Conservation (phyloP, 2,797 vertebrate species). For the Eulemur mongoz region DNA sequence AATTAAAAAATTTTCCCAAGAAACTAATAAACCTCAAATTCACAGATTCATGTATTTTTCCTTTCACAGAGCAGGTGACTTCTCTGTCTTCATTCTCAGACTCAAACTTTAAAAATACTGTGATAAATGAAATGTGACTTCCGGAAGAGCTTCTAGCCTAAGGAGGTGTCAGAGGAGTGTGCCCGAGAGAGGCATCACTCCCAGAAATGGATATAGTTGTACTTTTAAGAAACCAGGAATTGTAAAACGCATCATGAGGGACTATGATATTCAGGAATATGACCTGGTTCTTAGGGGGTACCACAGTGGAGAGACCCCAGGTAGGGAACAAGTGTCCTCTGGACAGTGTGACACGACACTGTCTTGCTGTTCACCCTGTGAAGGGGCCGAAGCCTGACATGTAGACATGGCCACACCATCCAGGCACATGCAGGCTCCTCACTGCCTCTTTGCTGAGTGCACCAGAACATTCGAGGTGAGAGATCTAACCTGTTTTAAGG, state of each 20-base stretch:
- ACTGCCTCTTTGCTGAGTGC: not conserved
- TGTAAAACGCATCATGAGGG: not conserved
- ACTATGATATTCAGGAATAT: not conserved
- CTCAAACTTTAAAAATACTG: not conserved
- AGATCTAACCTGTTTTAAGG: not conserved
- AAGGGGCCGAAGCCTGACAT: not conserved
- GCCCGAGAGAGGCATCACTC: not conserved
- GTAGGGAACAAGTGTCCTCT: not conserved
- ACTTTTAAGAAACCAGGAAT: conserved; percentile 40
- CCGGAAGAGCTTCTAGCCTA: not conserved
- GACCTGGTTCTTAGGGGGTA: not conserved
- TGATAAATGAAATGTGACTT: conserved; percentile 37
- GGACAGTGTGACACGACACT: not conserved
- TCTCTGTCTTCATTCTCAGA: not conserved
- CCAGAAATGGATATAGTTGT: not conserved
- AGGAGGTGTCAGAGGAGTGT: not conserved
- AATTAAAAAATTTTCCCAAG: not conserved
- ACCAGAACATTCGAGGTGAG: not conserved
- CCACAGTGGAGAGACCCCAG: no score
- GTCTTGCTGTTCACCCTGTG: not conserved
- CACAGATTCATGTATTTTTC: not conserved
- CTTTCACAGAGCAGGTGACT: not conserved
- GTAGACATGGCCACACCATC: not conserved
- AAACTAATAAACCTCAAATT: conserved; percentile 46
- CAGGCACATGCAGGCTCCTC: rapidly evolving